Conservation (phyloP, 1,140 invertebrate species). For the Hylyphantes graminicola region DNA sequence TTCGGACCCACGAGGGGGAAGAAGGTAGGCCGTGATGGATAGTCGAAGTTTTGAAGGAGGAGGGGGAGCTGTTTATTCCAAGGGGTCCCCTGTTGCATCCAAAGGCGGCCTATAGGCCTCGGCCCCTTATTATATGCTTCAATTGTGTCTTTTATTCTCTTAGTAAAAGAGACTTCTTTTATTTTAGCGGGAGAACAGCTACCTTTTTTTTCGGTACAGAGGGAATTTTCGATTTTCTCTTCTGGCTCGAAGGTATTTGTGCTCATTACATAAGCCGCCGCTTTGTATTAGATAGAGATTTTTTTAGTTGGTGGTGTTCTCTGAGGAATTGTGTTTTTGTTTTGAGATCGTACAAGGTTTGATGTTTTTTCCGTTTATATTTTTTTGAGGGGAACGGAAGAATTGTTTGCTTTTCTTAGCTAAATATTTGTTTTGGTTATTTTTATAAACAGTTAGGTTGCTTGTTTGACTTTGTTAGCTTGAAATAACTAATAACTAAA, state of each 20-base stretch:
- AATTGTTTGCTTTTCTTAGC: too few relatives aligned
- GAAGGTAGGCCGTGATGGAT: conserved; percentile 46
- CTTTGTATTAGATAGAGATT: conserved; percentile 33
- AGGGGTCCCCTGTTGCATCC: conserved; percentile 60
- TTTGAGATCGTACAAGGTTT: background rate
- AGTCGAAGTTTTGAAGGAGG: conserved; percentile 57
- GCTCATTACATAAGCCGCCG: conserved; percentile 57
- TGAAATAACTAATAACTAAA: too few relatives aligned
- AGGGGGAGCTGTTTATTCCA: conserved; percentile 58
- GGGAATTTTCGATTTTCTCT: background rate
- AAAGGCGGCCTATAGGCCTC: background rate
- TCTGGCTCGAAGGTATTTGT: conserved; percentile 38
- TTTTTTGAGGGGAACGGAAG: background rate
- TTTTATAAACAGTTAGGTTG: too few relatives aligned
- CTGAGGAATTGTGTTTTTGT: too few relatives aligned
- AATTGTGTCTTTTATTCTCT: conserved; percentile 27
- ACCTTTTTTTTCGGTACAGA: too few relatives aligned
- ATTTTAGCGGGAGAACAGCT: background rate
- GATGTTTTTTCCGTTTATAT: background rate
- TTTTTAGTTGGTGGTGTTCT: background rate
- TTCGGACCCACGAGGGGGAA: conserved; percentile 53
- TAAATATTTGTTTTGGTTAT: too few relatives aligned
- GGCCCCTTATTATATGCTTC: conserved; percentile 50
- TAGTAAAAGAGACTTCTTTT: background rate
- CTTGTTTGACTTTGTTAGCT: too few relatives aligned